Evolutionary conservation across 2,113 vertebrate species (phyloP), one percentile per base, ranked within the genome.

Genomic region (Hiodon alosoides): DNA sequence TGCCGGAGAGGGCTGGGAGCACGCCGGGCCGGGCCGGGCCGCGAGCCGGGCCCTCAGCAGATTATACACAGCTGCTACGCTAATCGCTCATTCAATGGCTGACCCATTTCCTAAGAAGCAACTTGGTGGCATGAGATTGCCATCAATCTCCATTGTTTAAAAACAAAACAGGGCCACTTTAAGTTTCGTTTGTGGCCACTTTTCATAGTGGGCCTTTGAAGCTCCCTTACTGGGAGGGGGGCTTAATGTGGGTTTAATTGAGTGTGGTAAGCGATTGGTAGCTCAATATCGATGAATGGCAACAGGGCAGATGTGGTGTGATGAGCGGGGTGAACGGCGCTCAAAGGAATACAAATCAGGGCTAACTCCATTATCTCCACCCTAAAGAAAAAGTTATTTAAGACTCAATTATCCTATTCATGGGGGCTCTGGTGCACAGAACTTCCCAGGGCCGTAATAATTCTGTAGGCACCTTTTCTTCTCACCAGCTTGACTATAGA

Each of bases 241-340:
- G 89, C 92, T 92, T 94, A 93, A 93, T 94, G 84, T 84, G 86
- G 88, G 91, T 88, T 95, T 95, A 95, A 97, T 95, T 94, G 93
- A 95, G 93, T 94, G 93, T 92, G 89, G 91, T 93, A 93, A 94
- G 92, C 91, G 93, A 87, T 81, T 86, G 89, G 84, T 89, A 85
- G 86, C 86, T 74, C 85, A 80, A 87, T 81, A 87, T 87, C 84
- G 79, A 89, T 83, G 84, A 90, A 90, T 85, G 89, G 88, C 86
- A 46, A 67, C 69, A 90, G 81, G 94, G 92, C 95, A 97, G 94
- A 95, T 97, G 94, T 92, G 91, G 87, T 89, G 90, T 91, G 92
- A 94, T 94, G 89, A 89, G 84, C 83, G 86, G 60, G 2, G 81
- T 83, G n/a, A 60, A 83, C 78, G 84, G 81, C 83, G 85, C 85